Evolutionary conservation across 35 echinoderm and acorn worm genomes (phyloP), one percentile per base, ranked within the genome.

Genomic region (Anneissia japonica): DNA sequence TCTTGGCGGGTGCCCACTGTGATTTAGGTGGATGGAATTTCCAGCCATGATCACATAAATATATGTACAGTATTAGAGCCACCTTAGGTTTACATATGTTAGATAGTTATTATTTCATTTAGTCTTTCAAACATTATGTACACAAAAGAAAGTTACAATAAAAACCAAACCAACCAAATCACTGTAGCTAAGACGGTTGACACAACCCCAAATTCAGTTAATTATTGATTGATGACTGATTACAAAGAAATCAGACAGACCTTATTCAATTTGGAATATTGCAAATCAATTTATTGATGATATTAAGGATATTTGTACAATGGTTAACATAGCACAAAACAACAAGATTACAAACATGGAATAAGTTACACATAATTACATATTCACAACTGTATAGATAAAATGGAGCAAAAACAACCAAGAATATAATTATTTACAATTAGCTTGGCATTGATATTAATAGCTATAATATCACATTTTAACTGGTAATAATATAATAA

Each of bases 401-500:
- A 64, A 64, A 64, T 64, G 51, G 51, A 64, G 51, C 9, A 64
- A n/a, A n/a, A 16, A 64, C 1, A 16, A 9, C 11, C 21, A 64
- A 9, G 51, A 64, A 64, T 7, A n/a, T n/a, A 45, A 45, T 45
- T 64, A 64, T 64, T 9, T 64, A 64, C 51, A 64, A 16, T n/a
- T 12, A 64, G 21, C 51, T 64, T 26, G 2, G 51, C 26, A 64
- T 64, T 12, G 5, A 64, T 64, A n/a, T n/a, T n/a, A n/a, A n/a
- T n/a, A 64, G 1, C n/a, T n/a, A n/a, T n/a, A n/a, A n/a, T n/a
- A n/a, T n/a, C n/a, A n/a, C n/a, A n/a, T n/a, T n/a, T n/a, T n/a
- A n/a, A n/a, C n/a, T n/a, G n/a, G 51, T 64, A 64, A 64, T 64
- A 64, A n/a, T n/a, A n/a, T n/a, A n/a, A 64, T 64, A 64, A 64